Base-by-base conservation (phyloP, 2,888 invertebrate species). In the Monoplex corrugatus region DNA sequence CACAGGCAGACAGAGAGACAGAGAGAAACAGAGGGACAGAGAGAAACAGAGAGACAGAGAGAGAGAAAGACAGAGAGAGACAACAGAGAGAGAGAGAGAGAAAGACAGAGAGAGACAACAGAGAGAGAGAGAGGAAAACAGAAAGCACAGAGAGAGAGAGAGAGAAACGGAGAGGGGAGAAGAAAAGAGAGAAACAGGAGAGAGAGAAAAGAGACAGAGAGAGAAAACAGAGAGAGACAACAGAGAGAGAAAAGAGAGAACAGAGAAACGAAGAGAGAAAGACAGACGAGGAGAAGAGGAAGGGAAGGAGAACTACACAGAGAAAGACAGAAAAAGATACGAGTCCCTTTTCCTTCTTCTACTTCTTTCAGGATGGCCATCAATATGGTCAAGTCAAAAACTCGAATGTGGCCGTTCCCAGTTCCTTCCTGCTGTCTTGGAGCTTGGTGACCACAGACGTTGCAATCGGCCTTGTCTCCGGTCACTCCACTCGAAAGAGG, bases 1-100 rank as follows among this genome's bases (percentile, higher is more conserved):
- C n/a, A 43, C 32, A 43, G 72, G 8, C 6, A 38, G 40, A 72
- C 32, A 75, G n/a, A 78, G 50, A 35, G 3, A 72, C n/a, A 68
- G n/a, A 75, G 43, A 82, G n/a, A 82, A 6, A 44, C 13, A 23
- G n/a, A 82, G n/a, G 35, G n/a, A 40, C 6, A 44, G 28, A 44
- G 10, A 8, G 32, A 16, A 40, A 28, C 13, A 57, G 35, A 28
- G 8, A 43, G 44, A 23, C 13, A 40, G 82, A 44, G 43, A 44
- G 40, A 82, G 44, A 44, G 43, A 44, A 35, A 82, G 82, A 82
- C 32, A 82, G 82, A 82, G 82, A 82, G 43, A 43, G 28, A 8
- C 28, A 28, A 75, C 8, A 75, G n/a, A 35, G 28, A 35, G 32
- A 28, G 75, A 28, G 8, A 75, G 75, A 35, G 35, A 75, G 35